These are phyloP conservation scores for Meloidogyne exigua DNA, from an alignment of 1,140 invertebrate genomes.

Conservation along the genomic window DNA sequence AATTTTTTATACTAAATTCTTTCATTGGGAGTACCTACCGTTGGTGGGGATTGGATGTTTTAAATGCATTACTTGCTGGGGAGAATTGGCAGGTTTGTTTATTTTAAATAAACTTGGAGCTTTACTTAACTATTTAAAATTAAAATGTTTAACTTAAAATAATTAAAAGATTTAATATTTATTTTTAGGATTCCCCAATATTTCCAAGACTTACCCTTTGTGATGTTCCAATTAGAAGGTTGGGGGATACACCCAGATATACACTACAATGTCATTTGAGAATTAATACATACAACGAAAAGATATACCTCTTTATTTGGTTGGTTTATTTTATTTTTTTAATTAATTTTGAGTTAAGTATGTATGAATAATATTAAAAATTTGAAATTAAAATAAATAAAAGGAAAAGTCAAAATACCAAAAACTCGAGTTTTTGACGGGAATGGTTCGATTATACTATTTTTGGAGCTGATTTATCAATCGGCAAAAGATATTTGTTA, in stretches of 20 bases:
- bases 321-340: constrained; percentile 19
- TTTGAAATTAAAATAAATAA: too few relatives aligned
- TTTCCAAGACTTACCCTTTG: constrained; percentile 66
- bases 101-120: too few relatives aligned
- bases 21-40: constrained; percentile 66
- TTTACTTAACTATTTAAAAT: too few relatives aligned
- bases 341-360: neutral
- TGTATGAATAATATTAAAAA: neutral
- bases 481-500: too few relatives aligned
- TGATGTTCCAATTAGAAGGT: constrained; percentile 57
- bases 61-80: constrained; percentile 40
- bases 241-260: constrained; percentile 64
- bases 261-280: constrained; percentile 56
- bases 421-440: too few relatives aligned
- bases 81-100: constrained; percentile 34
- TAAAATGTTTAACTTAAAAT: too few relatives aligned
- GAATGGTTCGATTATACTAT: too few relatives aligned
- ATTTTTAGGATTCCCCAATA: constrained; percentile 48
- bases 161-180: too few relatives aligned
- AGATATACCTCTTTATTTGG: constrained; percentile 61
- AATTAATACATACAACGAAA: constrained; percentile 62
- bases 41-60: constrained; percentile 65
- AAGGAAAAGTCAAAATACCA: too few relatives aligned
- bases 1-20: constrained; percentile 66
- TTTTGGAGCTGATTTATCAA: too few relatives aligned